Evolutionary conservation across 2,888 invertebrate species (phyloP).

Genomic region (Troides aeacus): DNA sequence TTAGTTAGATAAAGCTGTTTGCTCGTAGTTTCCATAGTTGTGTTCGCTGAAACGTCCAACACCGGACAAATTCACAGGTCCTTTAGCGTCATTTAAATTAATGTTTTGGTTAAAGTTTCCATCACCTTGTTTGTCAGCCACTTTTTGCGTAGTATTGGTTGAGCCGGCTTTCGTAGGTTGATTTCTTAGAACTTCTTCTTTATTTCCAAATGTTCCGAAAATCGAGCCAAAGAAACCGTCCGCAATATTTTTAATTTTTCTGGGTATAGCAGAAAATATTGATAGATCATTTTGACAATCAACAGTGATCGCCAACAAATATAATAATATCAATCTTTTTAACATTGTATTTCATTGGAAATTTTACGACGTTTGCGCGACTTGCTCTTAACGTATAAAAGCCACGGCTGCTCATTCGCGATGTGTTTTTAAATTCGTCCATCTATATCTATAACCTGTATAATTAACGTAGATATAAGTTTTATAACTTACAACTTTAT

Average conservation of each 20-base stretch:
- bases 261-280: slow-evolving; percentile 8
- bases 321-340: slow-evolving; percentile 8
- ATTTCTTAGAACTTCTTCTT: background rate
- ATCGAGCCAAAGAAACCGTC: slow-evolving; percentile 1
- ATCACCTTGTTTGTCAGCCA: slow-evolving; percentile 16
- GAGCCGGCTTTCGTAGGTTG: background rate
- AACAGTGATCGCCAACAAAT: slow-evolving; percentile 2
- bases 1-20: background rate
- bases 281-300: slow-evolving; percentile 13
- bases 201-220: background rate
- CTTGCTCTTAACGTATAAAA: background rate
- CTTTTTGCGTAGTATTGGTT: background rate
- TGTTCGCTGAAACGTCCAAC: background rate
- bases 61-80: slow-evolving; percentile 7
- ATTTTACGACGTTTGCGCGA: background rate
- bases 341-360: slow-evolving; percentile 8
- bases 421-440: too few relatives aligned
- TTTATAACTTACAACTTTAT: too few relatives aligned
- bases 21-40: slow-evolving; percentile 18
- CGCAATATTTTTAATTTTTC: background rate
- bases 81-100: slow-evolving; percentile 13
- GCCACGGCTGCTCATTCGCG: too few relatives aligned
- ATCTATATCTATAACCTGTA: too few relatives aligned
- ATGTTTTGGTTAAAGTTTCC: slow-evolving; percentile 22
- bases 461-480: too few relatives aligned